Evolutionary conservation across 2,797 vertebrate genomes (phyloP).

Genomic region (Megalops cyprinoides): DNA sequence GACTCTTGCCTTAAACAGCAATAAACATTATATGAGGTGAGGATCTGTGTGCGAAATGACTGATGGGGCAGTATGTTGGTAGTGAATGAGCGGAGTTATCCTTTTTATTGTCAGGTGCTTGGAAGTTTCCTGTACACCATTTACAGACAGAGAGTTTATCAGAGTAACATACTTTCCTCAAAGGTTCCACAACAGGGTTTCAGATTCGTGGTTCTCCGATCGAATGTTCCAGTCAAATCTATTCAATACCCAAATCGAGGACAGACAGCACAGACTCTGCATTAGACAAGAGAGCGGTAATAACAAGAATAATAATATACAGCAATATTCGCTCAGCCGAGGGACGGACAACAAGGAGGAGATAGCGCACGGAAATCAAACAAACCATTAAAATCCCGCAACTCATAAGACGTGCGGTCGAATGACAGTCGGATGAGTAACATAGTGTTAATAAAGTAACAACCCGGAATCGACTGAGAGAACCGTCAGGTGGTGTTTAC

Average conservation of each 20-base stretch:
- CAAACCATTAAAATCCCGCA: too few species aligned
- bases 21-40: too few species aligned
- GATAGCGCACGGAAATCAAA: too few species aligned
- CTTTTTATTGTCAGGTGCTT: neutral
- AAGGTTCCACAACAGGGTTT: neutral
- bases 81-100: neutral
- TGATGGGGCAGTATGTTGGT: neutral
- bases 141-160: neutral
- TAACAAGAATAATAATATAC: neutral
- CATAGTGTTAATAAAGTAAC: neutral
- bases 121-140: neutral
- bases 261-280: neutral
- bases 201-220: neutral
- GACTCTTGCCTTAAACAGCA: too few species aligned
- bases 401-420: too few species aligned
- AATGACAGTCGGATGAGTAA: neutral
- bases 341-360: neutral
- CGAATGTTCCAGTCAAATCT: neutral
- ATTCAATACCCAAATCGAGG: neutral
- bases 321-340: too few species aligned
- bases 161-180: neutral
- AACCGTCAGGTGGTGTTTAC: constrained; percentile 19
- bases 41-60: too few species aligned
- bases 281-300: too few species aligned
- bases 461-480: constrained; percentile 8